Conservation (phyloP, 2,888 invertebrate species). For the Ophion slaviceki region DNA sequence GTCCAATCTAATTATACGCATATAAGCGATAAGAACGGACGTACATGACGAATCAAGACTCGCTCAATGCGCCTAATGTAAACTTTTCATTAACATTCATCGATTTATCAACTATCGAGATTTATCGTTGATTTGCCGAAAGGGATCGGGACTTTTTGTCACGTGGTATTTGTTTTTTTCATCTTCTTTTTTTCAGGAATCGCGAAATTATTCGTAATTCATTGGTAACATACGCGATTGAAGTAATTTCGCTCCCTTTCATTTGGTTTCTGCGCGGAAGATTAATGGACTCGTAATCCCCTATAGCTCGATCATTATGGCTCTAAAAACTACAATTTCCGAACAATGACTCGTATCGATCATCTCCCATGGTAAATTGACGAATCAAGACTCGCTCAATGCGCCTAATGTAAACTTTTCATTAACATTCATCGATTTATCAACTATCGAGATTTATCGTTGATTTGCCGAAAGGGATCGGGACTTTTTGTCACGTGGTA, state of each 20-base stretch:
- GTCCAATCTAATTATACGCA: conserved; percentile 54
- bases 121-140: background rate
- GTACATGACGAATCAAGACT: conserved; percentile 23
- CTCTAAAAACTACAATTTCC: background rate
- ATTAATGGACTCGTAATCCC: background rate
- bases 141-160: background rate
- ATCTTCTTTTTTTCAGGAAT: background rate
- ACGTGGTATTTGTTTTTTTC: background rate
- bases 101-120: background rate
- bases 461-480: background rate
- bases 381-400: background rate
- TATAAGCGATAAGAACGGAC: conserved; percentile 38
- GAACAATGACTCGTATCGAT: conserved; percentile 3
- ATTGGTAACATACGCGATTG: background rate
- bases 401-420: background rate
- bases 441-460: background rate
- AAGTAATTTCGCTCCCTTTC: background rate
- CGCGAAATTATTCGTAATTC: background rate
- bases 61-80: background rate
- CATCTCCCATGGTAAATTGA: too few species aligned
- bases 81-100: background rate
- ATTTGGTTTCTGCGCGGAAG: background rate
- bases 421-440: conserved; percentile 9
- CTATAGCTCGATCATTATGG: background rate
- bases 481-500: background rate